Evolutionary conservation across 2,797 vertebrate genomes (phyloP).

Genomic region (Taeniopygia guttata): DNA sequence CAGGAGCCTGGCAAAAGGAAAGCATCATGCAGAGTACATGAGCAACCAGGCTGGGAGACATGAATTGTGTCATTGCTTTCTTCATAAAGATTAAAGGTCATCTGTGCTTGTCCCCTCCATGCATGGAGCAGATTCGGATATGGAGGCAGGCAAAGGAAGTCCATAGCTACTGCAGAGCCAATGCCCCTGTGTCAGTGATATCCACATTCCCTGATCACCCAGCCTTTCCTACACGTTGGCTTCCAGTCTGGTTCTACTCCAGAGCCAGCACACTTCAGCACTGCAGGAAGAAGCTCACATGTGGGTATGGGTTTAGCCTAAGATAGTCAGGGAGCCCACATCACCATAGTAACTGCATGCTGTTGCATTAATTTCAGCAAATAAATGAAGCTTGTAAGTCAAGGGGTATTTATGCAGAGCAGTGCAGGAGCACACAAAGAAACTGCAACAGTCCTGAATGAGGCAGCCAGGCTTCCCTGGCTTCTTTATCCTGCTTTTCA

Average conservation of each 20-base stretch:
- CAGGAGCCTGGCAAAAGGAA: background rate
- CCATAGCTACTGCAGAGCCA: background rate
- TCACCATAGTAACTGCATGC: constrained; percentile 41
- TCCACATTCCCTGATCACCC: background rate
- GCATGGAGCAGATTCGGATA: background rate
- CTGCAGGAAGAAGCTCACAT: background rate
- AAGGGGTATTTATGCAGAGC: background rate
- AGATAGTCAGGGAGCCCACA: background rate
- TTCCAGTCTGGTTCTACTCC: background rate
- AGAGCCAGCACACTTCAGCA: background rate
- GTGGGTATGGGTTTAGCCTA: background rate
- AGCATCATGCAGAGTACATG: background rate
- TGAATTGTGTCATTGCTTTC: background rate
- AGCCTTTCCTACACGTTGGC: background rate
- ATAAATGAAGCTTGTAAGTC: constrained; percentile 23
- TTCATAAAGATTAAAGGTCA: background rate
- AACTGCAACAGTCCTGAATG: background rate
- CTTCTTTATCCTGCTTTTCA: background rate
- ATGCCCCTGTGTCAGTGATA: background rate
- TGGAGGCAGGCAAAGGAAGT: background rate
- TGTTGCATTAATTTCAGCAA: constrained; percentile 24
- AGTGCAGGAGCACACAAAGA: background rate
- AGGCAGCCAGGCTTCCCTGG: background rate
- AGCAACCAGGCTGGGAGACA: background rate
- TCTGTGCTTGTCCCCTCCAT: background rate